Percentiles rank a stretch among this genome's conserved stretches.
phyloP scores from a whole-genome alignment of 2,113 vertebrate genomes.

The Trematomus loennbergii region DNA sequence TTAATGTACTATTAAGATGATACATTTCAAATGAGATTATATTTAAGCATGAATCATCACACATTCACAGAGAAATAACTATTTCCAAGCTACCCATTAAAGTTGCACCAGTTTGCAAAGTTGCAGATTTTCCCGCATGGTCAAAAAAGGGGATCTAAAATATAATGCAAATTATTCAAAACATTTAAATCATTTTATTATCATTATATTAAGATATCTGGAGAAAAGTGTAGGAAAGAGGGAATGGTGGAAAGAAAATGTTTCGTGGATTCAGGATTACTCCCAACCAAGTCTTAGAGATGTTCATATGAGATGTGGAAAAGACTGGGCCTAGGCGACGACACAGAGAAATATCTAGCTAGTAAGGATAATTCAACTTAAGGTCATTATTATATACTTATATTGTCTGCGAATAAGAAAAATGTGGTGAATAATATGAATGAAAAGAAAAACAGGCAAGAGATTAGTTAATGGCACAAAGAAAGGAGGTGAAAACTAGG shows the following conservation, averaged over 20 bases:
- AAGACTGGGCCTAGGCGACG: no score
- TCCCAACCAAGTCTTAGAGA: not conserved
- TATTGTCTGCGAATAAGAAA: no score
- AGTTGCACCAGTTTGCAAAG: no score
- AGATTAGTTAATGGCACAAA: no score
- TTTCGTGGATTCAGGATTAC: not conserved
- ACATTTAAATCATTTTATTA: not conserved
- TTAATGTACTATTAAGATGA: not conserved
- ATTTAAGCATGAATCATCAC: not conserved
- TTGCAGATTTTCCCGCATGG: not conserved
- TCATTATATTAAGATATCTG: not conserved
- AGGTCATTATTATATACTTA: no score
- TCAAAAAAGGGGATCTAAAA: not conserved
- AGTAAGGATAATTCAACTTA: no score
- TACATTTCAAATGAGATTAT: no score
- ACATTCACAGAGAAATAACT: not conserved
- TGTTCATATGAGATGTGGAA: not conserved
- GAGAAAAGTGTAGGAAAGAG: not conserved
- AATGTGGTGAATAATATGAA: no score
- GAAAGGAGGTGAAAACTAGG: slow-evolving; percentile 17
- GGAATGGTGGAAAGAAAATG: not conserved
- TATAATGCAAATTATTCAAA: not conserved
- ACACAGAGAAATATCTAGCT: no score
- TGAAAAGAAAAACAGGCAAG: no score
- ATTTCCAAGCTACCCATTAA: not conserved